phyloP scores from a whole-genome alignment of 2,888 invertebrate genomes.

The Xestobium rufovillosum region DNA sequence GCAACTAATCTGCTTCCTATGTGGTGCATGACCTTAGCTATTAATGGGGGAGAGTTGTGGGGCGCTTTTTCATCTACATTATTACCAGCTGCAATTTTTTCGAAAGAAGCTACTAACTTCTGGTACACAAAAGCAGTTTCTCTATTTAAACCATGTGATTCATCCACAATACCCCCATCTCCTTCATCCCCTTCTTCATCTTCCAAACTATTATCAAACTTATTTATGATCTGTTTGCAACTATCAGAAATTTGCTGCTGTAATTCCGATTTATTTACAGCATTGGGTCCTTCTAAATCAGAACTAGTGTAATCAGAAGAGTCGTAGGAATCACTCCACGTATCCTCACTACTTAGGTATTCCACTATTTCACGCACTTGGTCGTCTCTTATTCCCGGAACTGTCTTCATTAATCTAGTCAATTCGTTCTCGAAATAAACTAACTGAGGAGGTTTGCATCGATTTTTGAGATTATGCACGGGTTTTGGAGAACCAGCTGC shows the following conservation, averaged over 20 bases:
- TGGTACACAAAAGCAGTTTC: slow-evolving; percentile 85
- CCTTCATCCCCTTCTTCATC: slow-evolving; percentile 52
- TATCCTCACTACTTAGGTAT: slow-evolving; percentile 85
- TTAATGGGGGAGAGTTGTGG: slow-evolving; percentile 71
- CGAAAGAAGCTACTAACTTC: slow-evolving; percentile 75
- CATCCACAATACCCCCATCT: slow-evolving; percentile 45
- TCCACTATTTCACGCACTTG: slow-evolving; percentile 89
- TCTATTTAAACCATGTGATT: slow-evolving; percentile 49
- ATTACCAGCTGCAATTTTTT: slow-evolving; percentile 60
- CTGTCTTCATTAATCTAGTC: slow-evolving; percentile 86
- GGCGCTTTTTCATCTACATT: slow-evolving; percentile 36
- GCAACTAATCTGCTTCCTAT: slow-evolving; percentile 81
- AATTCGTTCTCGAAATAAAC: slow-evolving; percentile 86
- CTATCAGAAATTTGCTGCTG: slow-evolving; percentile 83
- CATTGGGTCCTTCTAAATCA: slow-evolving; percentile 62
- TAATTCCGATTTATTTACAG: slow-evolving; percentile 59
- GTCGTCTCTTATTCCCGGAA: slow-evolving; percentile 83
- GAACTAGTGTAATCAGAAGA: slow-evolving; percentile 88
- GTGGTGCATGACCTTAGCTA: slow-evolving; percentile 88
- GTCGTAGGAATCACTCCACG: slow-evolving; percentile 90
- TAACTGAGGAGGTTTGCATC: slow-evolving; percentile 75
- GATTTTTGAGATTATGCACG: slow-evolving; percentile 52
- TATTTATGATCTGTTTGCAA: slow-evolving; percentile 80
- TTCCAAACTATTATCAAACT: slow-evolving; percentile 61
- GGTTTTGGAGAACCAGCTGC: slow-evolving; percentile 39